phyloP scores from a whole-genome alignment of 2,888 invertebrate genomes.

The Drosophila flavopinicola region DNA sequence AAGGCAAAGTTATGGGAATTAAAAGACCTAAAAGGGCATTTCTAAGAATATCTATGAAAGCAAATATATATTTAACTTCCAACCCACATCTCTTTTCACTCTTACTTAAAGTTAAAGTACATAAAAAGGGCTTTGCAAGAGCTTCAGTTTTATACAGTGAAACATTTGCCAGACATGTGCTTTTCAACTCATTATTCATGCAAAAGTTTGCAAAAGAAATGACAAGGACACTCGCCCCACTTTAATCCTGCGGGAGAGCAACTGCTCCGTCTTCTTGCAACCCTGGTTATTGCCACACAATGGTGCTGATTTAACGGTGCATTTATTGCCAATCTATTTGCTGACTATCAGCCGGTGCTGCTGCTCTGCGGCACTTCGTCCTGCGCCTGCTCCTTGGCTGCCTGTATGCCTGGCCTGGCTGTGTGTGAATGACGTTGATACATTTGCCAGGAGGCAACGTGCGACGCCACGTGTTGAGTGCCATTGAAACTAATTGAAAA shows the following conservation, averaged over 20 bases:
- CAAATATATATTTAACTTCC: no score
- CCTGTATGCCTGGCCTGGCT: not conserved
- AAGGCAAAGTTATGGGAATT: no score
- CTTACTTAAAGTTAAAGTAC: conserved; percentile 12
- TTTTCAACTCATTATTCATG: conserved; percentile 54
- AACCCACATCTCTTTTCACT: no score
- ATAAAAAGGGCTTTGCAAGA: conserved; percentile 12
- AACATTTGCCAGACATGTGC: conserved; percentile 11
- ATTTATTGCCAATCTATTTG: conserved; percentile 75
- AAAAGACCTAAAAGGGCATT: no score
- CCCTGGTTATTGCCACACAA: conserved; percentile 45
- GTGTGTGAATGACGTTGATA: conserved; percentile 63
- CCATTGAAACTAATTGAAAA: conserved; percentile 75
- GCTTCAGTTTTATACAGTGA: not conserved
- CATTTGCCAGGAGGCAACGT: conserved; percentile 55
- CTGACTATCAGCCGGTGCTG: conserved; percentile 61
- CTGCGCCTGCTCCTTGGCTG: not conserved
- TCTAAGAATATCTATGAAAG: no score
- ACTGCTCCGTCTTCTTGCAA: not conserved
- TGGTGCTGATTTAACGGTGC: conserved; percentile 70
- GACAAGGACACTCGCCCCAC: conserved; percentile 24
- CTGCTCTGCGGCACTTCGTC: not conserved
- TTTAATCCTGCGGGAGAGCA: not conserved
- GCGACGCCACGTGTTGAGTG: conserved; percentile 64
- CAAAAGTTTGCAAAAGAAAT: conserved; percentile 50